A percentile compares a stretch with the other conserved stretches of the same genome.
Conservation (phyloP, 2,888 invertebrate species). For the Chaetogeoica ovagalla region DNA sequence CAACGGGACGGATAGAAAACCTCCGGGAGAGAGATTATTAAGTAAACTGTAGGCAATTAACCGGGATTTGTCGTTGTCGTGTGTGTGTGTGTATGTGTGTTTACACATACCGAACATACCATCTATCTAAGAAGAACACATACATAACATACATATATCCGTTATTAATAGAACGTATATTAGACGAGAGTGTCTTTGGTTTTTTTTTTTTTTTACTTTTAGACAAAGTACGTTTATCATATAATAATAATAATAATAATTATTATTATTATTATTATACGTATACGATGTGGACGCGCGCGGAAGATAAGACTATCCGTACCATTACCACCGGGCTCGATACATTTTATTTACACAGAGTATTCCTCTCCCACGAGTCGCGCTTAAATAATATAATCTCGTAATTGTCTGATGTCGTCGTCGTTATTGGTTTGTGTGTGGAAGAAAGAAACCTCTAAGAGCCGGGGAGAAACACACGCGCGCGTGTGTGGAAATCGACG, state of each 20-base stretch:
- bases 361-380: neutral
- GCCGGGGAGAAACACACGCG: too few relatives aligned
- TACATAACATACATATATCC: conserved; percentile 6
- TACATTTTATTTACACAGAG: conserved; percentile 30
- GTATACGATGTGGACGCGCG: neutral
- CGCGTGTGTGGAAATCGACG: too few relatives aligned
- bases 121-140: conserved; percentile 13
- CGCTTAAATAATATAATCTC: conserved; percentile 2
- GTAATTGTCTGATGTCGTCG: conserved; percentile 26
- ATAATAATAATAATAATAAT: too few relatives aligned
- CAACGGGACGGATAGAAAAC: neutral
- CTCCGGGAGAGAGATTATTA: conserved; percentile 19
- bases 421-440: neutral
- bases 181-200: conserved; percentile 8
- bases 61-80: conserved; percentile 30
- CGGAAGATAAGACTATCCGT: conserved; percentile 43
- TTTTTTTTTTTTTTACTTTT: neutral
- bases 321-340: conserved; percentile 39
- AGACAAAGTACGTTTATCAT: neutral
- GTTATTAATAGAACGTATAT: conserved; percentile 46
- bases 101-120: conserved; percentile 29
- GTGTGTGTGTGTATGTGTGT: neutral
- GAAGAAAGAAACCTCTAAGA: conserved; percentile 1
- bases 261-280: too few relatives aligned
- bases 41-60: conserved; percentile 51